Evolutionary conservation across 2,888 invertebrate genomes (phyloP), one percentile per base, ranked within the genome.

Genomic region (Apoderus coryli): DNA sequence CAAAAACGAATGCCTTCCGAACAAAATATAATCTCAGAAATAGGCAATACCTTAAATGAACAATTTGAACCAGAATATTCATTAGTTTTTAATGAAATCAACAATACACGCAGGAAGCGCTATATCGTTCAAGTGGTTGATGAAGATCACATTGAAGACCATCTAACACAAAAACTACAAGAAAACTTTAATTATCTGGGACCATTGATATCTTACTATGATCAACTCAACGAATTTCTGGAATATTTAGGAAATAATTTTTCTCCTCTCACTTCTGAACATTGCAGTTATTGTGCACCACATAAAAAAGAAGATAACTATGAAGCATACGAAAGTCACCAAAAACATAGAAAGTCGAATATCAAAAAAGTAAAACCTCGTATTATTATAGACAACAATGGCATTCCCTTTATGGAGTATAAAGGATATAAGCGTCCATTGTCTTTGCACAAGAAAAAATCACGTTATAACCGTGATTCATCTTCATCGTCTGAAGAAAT

Each of bases 121-220:
- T 52, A 50, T 33, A 44, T 53, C 11, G 22, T 54, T 4, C 50
- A 52, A 34, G 45, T 49, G 14, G 51, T 55, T 1, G 48, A 53
- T 29, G 50, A 52, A 24, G 47, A 49, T 16, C 53, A 54, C 25
- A 37, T 49, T 12, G 41, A 50, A 25, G 44, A 51, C 9, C 49
- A 48, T 23, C 31, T 56, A 4, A 43, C 42, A 10, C 47, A 50
- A 14, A 53, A 54, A 40, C 37, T 55, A 14, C 29, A 30, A 22
- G 24, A 28, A 13, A 27, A 32, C 5, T 26, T 27, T 14, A 32
- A 32, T 9, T 35, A 33, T 10, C 25, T 34, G 9, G 26, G 29
- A 14, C 37, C 36, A 3, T 11, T 38, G 14, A 27, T 36, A 22
- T 28, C 29, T 12, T 39, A 37, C 16, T 37, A 39, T 10, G 16